These are phyloP conservation scores for Leptinotarsa rubiginosa DNA, from an alignment of 2,888 invertebrate species.

Conservation along the genomic window DNA sequence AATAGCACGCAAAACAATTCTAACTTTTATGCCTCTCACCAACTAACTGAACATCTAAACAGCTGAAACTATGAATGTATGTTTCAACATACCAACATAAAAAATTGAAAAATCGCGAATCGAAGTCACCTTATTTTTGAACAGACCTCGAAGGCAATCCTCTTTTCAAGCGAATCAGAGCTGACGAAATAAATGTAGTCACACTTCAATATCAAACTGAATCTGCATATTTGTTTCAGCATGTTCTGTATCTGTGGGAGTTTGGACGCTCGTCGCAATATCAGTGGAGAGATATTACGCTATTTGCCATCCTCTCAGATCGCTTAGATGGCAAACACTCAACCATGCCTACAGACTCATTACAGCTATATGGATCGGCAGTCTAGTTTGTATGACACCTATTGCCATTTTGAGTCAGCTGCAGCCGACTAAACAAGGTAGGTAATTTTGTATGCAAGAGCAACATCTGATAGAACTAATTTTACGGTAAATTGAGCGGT, in stretches of 20 bases:
- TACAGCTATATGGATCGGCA: constrained; percentile 74
- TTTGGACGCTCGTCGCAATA: constrained; percentile 83
- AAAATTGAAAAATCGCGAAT: too few relatives aligned
- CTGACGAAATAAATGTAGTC: too few relatives aligned
- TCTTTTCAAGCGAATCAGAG: too few relatives aligned
- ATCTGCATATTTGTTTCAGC: constrained; percentile 68
- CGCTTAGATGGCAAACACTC: constrained; percentile 80
- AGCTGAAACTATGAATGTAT: too few relatives aligned
- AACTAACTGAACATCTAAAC: too few relatives aligned
- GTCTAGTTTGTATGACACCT: constrained; percentile 75
- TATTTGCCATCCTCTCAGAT: constrained; percentile 80
- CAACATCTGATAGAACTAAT: background rate
- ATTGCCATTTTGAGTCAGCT: constrained; percentile 72
- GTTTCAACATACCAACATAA: too few relatives aligned
- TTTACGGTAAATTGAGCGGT: background rate
- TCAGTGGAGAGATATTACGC: constrained; percentile 84
- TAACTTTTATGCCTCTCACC: too few relatives aligned
- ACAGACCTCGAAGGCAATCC: too few relatives aligned
- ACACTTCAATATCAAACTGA: background rate
- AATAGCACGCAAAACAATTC: too few relatives aligned
- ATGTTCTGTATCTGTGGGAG: constrained; percentile 80
- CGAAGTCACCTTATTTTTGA: too few relatives aligned
- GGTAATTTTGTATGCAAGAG: constrained; percentile 22
- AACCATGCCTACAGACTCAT: constrained; percentile 81
- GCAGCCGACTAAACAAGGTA: constrained; percentile 68